phyloP scores from a whole-genome alignment of 2,888 invertebrate genomes.

The Lithophane ornitopus region DNA sequence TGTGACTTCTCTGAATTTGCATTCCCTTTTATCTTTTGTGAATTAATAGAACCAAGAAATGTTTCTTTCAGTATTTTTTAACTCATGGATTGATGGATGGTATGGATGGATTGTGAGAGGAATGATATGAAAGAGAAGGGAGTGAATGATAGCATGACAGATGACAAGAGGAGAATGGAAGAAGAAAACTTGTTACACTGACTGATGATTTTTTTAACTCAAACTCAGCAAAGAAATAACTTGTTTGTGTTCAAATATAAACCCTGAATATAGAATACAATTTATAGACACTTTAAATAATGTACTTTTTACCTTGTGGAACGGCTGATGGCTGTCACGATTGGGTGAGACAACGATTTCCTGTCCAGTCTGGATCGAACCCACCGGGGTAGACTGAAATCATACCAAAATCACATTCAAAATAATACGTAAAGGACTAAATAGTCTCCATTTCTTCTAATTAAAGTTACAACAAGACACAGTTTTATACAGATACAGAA shows the following conservation, averaged over 20 bases:
- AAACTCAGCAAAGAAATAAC: background rate
- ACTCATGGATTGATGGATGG: no score
- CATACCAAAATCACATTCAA: conserved; percentile 59
- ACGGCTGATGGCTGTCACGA: conserved; percentile 95
- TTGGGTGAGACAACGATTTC: conserved; percentile 97
- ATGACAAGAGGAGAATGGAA: no score
- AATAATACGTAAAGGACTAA: background rate
- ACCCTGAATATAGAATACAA: no score
- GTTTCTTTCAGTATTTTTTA: background rate
- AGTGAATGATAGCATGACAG: no score
- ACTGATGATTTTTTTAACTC: background rate
- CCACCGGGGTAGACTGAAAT: conserved; percentile 97
- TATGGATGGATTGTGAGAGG: no score
- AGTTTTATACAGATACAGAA: conserved; percentile 18
- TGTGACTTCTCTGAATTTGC: background rate
- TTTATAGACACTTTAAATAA: background rate
- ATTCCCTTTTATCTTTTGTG: background rate
- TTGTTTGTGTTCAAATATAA: background rate
- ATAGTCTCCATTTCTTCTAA: background rate
- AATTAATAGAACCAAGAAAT: background rate
- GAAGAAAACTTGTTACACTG: no score
- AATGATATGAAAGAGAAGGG: no score
- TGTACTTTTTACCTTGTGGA: conserved; percentile 92
- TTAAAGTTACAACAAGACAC: conserved; percentile 3
- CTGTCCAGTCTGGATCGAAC: conserved; percentile 97